Conservation (phyloP, 2,888 invertebrate genomes). For the Xestobium rufovillosum region DNA sequence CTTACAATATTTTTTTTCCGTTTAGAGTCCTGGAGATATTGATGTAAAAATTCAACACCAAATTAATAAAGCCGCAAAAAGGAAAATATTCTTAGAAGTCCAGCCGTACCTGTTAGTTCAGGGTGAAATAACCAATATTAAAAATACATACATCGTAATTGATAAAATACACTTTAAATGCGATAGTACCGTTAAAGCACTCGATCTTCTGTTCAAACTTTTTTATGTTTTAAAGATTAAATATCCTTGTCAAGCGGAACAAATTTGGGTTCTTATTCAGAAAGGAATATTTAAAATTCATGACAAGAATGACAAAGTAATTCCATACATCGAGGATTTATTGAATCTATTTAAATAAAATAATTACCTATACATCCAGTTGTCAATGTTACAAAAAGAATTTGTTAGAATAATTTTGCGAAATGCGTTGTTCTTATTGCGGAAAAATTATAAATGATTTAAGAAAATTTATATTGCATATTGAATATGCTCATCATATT, state of each 20-base stretch:
- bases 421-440: conserved; percentile 10
- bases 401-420: too few species aligned
- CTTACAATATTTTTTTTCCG: too few species aligned
- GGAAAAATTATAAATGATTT: conserved; percentile 4
- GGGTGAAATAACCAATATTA: too few species aligned
- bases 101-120: too few species aligned
- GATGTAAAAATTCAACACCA: too few species aligned
- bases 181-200: conserved; percentile 9
- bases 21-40: conserved; percentile 8
- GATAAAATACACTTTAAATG: conserved; percentile 11
- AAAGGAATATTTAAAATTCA: conserved; percentile 9
- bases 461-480: conserved; percentile 7
- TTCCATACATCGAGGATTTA: too few species aligned
- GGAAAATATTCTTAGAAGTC: too few species aligned
- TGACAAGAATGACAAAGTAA: too few species aligned
- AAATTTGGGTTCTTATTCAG: conserved; percentile 10
- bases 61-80: too few species aligned
- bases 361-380: too few species aligned
- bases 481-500: conserved; percentile 11
- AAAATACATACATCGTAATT: conserved; percentile 11
- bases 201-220: conserved; percentile 11
- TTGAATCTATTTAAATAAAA: too few species aligned
- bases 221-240: conserved; percentile 8
- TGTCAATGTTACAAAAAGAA: too few species aligned
- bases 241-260: conserved; percentile 11